These are phyloP conservation scores for Himalopsyche japonica DNA, from an alignment of 2,888 invertebrate species.

Conservation along the genomic window DNA sequence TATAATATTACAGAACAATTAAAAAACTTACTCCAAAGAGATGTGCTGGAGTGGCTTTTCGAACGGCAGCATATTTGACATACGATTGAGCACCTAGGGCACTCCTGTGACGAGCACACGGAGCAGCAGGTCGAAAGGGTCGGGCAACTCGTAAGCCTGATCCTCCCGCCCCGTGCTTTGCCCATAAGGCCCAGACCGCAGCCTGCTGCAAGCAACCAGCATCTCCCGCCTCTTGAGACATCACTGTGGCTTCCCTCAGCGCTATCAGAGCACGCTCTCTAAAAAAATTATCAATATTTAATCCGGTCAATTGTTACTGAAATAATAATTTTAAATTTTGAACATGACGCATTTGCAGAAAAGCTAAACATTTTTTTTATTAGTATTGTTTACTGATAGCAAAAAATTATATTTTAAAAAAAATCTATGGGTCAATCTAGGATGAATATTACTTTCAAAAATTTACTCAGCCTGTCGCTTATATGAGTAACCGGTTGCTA, in stretches of 20 bases:
- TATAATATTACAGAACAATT: no score
- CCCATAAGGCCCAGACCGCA: conserved; percentile 73
- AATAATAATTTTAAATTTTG: no score
- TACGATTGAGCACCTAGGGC: conserved; percentile 75
- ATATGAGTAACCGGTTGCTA: no score
- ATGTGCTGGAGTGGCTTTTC: conserved; percentile 66
- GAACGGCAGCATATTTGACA: conserved; percentile 75
- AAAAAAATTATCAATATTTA: conserved; percentile 39
- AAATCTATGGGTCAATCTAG: no score
- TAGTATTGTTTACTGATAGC: no score
- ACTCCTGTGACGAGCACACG: conserved; percentile 59
- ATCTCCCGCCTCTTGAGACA: conserved; percentile 88
- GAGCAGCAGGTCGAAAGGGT: conserved; percentile 41
- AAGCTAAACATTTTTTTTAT: no score
- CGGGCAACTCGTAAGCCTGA: conserved; percentile 43
- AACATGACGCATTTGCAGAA: no score
- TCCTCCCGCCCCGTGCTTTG: conserved; percentile 43
- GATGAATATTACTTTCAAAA: no score
- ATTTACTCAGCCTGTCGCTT: no score
- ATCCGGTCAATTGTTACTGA: not conserved
- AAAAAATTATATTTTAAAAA: no score
- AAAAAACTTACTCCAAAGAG: conserved; percentile 63
- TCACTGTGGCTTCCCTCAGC: conserved; percentile 83
- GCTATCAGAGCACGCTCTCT: conserved; percentile 79
- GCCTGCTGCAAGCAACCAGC: conserved; percentile 83